Evolutionary conservation across 2,797 vertebrate species (phyloP), one percentile per base, ranked within the genome.

Genomic region (Sciurus vulgaris): DNA sequence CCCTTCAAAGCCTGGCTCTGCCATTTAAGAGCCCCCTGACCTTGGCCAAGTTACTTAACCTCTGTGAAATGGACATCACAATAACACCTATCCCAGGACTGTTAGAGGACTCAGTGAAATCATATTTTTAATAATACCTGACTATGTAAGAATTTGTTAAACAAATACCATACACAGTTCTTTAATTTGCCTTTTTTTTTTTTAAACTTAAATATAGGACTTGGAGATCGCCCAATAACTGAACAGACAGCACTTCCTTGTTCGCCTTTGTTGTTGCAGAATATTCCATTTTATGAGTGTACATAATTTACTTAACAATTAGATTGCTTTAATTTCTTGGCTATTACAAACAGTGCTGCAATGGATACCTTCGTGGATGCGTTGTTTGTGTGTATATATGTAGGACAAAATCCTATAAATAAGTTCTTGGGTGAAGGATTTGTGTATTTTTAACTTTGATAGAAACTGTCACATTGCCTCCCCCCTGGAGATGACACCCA

Each of bases 281-380:
- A 72, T 87, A 72, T 87, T 72, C 44, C 28, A 79, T 72, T 72
- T 54, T 38, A 59, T 28, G n/a, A 59, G 28, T 74, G 13, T 35
- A 38, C 47, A 30, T 41, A 76, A 94, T 47, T 93, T 90, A 61
- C 73, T 94, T 81, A 93, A 82, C 38, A 91, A 54, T 83, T 51
- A 79, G 2, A 2, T 86, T 89, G 44, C 54, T 88, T 94, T 65
- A 54, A 89, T 92, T 70, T 94, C 81, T 79, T 86, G 33, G 38
- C 33, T 33, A 33, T 73, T 76, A 88, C n/a, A 77, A 72, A 76
- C 7, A 78, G 74, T 28, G 30, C 54, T 17, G 12, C 49, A 49
- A 0, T 5, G 2, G 56, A 28, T 49, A 47, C 86, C n/a, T 51
- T 61, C 35, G 24, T 20, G 30, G 38, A 20, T 2, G 10, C 8